These are phyloP conservation scores for Globia sparganii DNA, from an alignment of 2,888 invertebrate species.

Conservation along the genomic window DNA sequence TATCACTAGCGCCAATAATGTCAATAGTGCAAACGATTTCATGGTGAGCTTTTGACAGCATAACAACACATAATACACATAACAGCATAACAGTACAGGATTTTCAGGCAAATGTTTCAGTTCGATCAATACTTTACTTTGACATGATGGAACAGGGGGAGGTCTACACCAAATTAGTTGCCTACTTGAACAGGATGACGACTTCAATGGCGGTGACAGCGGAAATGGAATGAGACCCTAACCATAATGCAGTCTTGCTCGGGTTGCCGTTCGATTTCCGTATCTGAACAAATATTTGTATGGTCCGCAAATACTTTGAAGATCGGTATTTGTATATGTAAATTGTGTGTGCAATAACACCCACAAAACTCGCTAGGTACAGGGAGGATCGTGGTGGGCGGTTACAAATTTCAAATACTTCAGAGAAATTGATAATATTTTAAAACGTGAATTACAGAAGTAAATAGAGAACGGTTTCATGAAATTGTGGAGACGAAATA, in stretches of 20 bases:
- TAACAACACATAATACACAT: too few species aligned
- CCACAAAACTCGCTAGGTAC: background rate
- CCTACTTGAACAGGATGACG: background rate
- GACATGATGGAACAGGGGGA: background rate
- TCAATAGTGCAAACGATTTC: background rate
- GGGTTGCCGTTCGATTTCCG: slow-evolving; percentile 56
- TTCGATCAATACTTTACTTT: background rate
- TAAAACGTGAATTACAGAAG: background rate
- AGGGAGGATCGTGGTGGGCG: background rate
- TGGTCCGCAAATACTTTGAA: slow-evolving; percentile 32
- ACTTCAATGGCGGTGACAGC: slow-evolving; percentile 20
- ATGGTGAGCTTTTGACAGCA: background rate
- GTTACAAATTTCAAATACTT: slow-evolving; percentile 10
- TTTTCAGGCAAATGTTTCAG: background rate
- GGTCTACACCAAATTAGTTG: slow-evolving; percentile 13
- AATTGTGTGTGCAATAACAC: slow-evolving; percentile 39
- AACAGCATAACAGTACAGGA: background rate
- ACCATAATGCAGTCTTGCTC: slow-evolving; percentile 32
- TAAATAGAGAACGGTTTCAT: background rate
- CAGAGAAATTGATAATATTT: slow-evolving; percentile 13
- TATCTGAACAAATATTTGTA: slow-evolving; percentile 49
- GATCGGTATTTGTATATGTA: slow-evolving; percentile 44
- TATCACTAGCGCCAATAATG: background rate
- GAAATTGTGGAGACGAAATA: slow-evolving; percentile 33
- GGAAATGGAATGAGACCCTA: slow-evolving; percentile 45